These are phyloP conservation scores for Argentina silus DNA, from an alignment of 2,797 vertebrate species.

Conservation along the genomic window DNA sequence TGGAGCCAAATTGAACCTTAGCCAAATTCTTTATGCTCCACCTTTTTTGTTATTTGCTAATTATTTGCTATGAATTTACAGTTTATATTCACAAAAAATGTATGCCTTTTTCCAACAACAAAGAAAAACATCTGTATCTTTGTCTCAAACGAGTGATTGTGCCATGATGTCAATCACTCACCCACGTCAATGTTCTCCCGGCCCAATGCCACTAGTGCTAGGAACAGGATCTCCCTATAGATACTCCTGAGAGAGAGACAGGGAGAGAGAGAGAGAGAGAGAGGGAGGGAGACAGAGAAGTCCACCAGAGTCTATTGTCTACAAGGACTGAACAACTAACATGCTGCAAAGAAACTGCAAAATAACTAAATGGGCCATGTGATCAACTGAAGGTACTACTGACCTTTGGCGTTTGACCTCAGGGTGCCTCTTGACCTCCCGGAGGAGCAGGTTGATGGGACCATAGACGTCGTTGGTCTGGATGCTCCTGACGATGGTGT, in stretches of 20 bases:
- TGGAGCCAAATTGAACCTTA: not conserved
- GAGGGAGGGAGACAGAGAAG: not conserved
- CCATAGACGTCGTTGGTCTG: constrained; percentile 91
- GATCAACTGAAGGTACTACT: constrained; percentile 11
- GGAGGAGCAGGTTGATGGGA: constrained; percentile 87
- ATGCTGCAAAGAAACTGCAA: not conserved
- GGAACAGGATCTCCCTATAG: constrained; percentile 94
- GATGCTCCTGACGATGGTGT: constrained; percentile 89
- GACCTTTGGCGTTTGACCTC: constrained; percentile 89
- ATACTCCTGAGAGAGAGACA: constrained; percentile 81
- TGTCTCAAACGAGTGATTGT: not conserved
- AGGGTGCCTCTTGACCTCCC: constrained; percentile 77
- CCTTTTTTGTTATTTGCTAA: no score
- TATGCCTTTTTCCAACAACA: no score
- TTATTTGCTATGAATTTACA: no score
- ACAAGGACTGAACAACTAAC: no score
- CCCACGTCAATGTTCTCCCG: constrained; percentile 95
- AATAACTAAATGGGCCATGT: no score
- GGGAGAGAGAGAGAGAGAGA: not conserved
- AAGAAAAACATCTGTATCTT: no score
- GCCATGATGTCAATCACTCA: constrained; percentile 70
- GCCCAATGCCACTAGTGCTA: constrained; percentile 91
- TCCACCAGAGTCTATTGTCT: no score
- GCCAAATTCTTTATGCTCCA: no score
- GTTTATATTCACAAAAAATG: no score